Evolutionary conservation across 2,888 invertebrate genomes (phyloP).

Genomic region (Cataglyphis livida): DNA sequence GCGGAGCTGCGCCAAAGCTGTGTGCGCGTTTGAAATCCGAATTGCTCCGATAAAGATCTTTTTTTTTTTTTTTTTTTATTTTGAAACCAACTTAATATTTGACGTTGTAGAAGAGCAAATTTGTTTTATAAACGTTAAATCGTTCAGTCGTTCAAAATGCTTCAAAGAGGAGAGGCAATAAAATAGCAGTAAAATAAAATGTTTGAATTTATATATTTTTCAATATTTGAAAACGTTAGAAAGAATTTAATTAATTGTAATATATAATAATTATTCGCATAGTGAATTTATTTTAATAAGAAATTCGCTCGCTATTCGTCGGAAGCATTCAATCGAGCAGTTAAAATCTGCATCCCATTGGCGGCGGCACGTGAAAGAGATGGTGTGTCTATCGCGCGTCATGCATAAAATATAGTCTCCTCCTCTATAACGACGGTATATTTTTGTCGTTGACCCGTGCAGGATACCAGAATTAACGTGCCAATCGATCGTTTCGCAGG

Average conservation of each 20-base stretch:
- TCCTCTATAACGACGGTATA: constrained; percentile 33
- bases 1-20: not conserved
- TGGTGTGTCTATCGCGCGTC: constrained; percentile 33
- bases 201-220: not conserved
- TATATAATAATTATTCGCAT: not conserved
- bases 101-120: not conserved
- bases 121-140: not conserved
- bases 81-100: not conserved
- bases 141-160: not conserved
- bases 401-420: constrained; percentile 40
- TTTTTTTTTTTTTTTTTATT: not conserved
- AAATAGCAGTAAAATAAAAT: not conserved
- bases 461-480: constrained; percentile 46
- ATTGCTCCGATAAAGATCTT: not conserved
- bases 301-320: not conserved
- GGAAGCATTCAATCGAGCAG: constrained; percentile 5
- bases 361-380: constrained; percentile 42
- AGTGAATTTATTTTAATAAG: not conserved
- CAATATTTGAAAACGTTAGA: too few relatives aligned
- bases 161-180: not conserved
- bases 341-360: constrained; percentile 37
- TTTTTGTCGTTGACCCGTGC: constrained; percentile 58
- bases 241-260: not conserved
- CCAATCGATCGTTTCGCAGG: constrained; percentile 48
- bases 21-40: not conserved